Evolutionary conservation across 2,797 vertebrate species (phyloP).

Genomic region (Fundulus diaphanus): DNA sequence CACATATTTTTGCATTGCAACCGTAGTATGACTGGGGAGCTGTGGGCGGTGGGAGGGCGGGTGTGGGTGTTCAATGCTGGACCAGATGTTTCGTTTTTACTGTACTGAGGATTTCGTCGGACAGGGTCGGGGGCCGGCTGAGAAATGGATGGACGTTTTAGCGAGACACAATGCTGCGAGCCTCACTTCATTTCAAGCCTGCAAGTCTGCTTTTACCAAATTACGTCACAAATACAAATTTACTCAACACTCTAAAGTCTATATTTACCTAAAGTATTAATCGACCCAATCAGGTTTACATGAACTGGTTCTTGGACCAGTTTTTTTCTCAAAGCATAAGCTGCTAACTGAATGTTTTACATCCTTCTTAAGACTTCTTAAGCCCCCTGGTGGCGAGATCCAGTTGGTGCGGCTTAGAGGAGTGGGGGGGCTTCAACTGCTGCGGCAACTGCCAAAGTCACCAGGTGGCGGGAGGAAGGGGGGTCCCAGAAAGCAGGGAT

Average conservation of each 20-base stretch:
- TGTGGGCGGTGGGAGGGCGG: conserved; percentile 28
- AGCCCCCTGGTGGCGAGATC: conserved; percentile 48
- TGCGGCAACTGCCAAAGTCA: conserved; percentile 44
- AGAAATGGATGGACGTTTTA: conserved; percentile 29
- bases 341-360: conserved; percentile 63
- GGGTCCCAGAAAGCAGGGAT: conserved; percentile 53
- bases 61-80: conserved; percentile 44
- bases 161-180: conserved; percentile 16
- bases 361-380: conserved; percentile 7
- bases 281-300: conserved; percentile 63
- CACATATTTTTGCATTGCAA: conserved; percentile 79
- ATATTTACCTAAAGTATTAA: conserved; percentile 14
- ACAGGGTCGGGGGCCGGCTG: conserved; percentile 7
- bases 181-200: conserved; percentile 55
- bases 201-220: conserved; percentile 38
- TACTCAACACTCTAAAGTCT: conserved; percentile 23
- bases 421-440: conserved; percentile 19
- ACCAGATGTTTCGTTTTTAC: conserved; percentile 54
- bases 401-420: conserved; percentile 41
- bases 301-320: conserved; percentile 67
- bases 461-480: conserved; percentile 36
- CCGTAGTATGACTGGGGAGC: conserved; percentile 67
- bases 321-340: conserved; percentile 63
- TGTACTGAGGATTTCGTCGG: conserved; percentile 42
- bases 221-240: conserved; percentile 2